Evolutionary conservation across 2,888 invertebrate genomes (phyloP), one percentile per base, ranked within the genome.

Genomic region (Myathropa florea): DNA sequence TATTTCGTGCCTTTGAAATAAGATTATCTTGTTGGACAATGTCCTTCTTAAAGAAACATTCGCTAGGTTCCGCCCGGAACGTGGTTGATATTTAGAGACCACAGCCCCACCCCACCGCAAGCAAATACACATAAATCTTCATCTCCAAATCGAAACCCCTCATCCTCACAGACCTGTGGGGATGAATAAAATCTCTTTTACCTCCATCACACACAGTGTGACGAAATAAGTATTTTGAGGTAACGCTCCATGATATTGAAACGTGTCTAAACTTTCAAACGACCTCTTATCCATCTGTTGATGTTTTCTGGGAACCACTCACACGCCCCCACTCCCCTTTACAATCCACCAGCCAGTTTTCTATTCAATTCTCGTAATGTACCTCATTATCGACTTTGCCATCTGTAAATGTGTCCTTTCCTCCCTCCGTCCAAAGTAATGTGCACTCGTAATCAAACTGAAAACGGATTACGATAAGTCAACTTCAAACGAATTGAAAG

Each of bases 391-490:
- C 72, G 72, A 21, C 72, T 26, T 46, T 63, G 63, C 9, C 28
- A 72, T 72, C 72, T 63, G 61, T 53, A 60, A 63, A 63, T 63
- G 61, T 60, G 59, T 60, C 71, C 39, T 46, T 18, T 18, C n/a
- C 46, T 18, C 7, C 4, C n/a, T n/a, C 18, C n/a, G 2, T 10
- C 23, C 10, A 65, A 75, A 59, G 28, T 59, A 63, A 70, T 59
- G 30, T 70, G 36, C 53, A 60, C 55, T 67, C 61, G 57, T 67
- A 61, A 67, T 67, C 57, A 73, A 72, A 83, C 77, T 68, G 67
- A 78, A 78, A 72, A 78, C 65, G 33, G 59, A 67, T 83, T 83
- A 46, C 67, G 67, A 76, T 67, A 76, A 76, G 72, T 76, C 67
- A 68, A 76, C 67, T 67, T 76, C 76, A 76, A 76, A 76, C 14